These are phyloP conservation scores for Lycophotia porphyrea DNA, from an alignment of 2,888 invertebrate genomes.

Conservation along the genomic window DNA sequence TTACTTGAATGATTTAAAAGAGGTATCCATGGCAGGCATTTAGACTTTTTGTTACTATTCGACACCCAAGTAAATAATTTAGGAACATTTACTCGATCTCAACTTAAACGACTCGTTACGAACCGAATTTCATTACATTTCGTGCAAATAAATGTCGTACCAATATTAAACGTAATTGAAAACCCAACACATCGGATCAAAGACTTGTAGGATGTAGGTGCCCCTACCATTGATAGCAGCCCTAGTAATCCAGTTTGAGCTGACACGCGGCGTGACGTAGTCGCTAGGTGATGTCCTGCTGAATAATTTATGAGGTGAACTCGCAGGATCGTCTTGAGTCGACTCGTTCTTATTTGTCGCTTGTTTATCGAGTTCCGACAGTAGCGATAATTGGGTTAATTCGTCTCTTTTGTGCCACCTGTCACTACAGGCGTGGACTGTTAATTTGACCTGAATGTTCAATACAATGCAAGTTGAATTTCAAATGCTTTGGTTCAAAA, in stretches of 20 bases:
- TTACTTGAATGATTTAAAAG: neutral
- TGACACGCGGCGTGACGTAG: slow-evolving; percentile 54
- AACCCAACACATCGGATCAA: slow-evolving; percentile 23
- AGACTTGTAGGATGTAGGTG: slow-evolving; percentile 8
- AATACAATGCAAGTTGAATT: neutral
- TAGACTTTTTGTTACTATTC: neutral
- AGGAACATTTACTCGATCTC: neutral
- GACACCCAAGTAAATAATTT: neutral
- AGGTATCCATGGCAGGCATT: neutral
- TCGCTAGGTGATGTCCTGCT: slow-evolving; percentile 55
- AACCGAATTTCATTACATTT: slow-evolving; percentile 27
- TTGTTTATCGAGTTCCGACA: slow-evolving; percentile 58
- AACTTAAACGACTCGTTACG: neutral
- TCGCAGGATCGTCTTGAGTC: slow-evolving; percentile 48
- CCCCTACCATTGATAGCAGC: slow-evolving; percentile 43
- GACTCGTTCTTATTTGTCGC: slow-evolving; percentile 46
- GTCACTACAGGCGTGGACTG: slow-evolving; percentile 4
- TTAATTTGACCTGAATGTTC: slow-evolving; percentile 13
- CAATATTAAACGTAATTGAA: slow-evolving; percentile 37
- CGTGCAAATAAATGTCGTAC: slow-evolving; percentile 37
- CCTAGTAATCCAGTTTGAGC: slow-evolving; percentile 64
- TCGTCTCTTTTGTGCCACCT: slow-evolving; percentile 44
- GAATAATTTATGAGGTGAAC: slow-evolving; percentile 63
- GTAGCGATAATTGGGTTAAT: slow-evolving; percentile 60
- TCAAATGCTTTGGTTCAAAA: slow-evolving; percentile 17